Base-by-base conservation (phyloP, 2,797 vertebrate species). In the Aeoliscus strigatus region DNA sequence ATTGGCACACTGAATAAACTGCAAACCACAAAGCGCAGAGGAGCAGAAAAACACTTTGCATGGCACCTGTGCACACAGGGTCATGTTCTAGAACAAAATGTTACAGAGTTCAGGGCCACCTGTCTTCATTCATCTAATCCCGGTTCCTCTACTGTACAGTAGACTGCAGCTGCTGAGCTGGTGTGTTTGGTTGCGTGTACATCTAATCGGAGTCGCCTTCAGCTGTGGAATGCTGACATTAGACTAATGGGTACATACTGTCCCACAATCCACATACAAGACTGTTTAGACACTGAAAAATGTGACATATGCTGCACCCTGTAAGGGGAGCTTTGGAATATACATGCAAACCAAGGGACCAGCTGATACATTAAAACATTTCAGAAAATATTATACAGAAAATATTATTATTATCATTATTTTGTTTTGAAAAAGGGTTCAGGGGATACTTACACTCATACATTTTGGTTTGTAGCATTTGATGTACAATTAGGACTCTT, bases 31-130 rank as follows among this genome's bases (percentile, higher is more conserved):
- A 35, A 38, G 8, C 9, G 13, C 15, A 11, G 16, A n/a, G n/a
- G n/a, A 9, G 15, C 4, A 13, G 21, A 24, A 43, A 39, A 9
- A 33, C 27, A 46, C 25, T 54, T 64, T 26, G 57, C 37, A 40
- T 41, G 16, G 26, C 38, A 48, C 36, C 31, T 50, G 16, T 30
- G 31, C 60, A 36, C 31, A 24, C 14, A 59, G 61, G 59, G 53
- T 67, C 35, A 23, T 1, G 31, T 60, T 29, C 57, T 27, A 40
- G 77, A 60, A 76, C 63, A 77, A 83, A 83, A 74, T 55, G 73
- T 75, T 57, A 66, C 38, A 36, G 53, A 61, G 77, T 70, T 79
- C 81, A 74, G 24, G 30, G 47, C 43, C 70, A 78, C 70, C 63
- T 71, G 64, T 80, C 39, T 39, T 30, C 45, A 42, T 66, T 70